These are phyloP conservation scores for Julus scanicus DNA, from an alignment of 2,888 invertebrate genomes.

Conservation along the genomic window DNA sequence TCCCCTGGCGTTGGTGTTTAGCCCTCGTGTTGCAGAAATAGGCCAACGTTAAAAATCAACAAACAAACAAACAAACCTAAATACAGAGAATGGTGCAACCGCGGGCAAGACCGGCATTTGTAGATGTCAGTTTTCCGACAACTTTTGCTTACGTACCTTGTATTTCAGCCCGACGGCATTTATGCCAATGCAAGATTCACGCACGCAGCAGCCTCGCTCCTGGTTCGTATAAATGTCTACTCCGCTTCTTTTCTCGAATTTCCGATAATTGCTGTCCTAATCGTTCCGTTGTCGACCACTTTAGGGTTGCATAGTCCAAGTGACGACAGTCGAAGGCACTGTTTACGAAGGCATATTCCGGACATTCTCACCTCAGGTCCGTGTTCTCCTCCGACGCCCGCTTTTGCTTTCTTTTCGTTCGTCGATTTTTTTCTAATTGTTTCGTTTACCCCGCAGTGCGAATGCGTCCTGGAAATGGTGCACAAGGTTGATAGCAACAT, in stretches of 20 bases:
- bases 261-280: neutral
- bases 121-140: too few species aligned
- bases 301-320: slow-evolving; percentile 65
- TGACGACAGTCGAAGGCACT: slow-evolving; percentile 78
- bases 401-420: neutral
- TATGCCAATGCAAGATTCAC: slow-evolving; percentile 91
- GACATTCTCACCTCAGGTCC: slow-evolving; percentile 79
- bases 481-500: slow-evolving; percentile 75
- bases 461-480: slow-evolving; percentile 87
- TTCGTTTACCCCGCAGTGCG: slow-evolving; percentile 72
- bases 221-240: slow-evolving; percentile 69
- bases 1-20: too few species aligned
- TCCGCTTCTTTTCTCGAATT: neutral
- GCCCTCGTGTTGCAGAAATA: too few species aligned
- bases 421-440: neutral
- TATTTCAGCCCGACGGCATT: slow-evolving; percentile 75
- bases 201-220: slow-evolving; percentile 86
- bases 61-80: too few species aligned
- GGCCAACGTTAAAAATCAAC: too few species aligned
- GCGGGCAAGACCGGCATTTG: too few species aligned
- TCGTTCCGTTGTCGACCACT: slow-evolving; percentile 54
- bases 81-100: too few species aligned
- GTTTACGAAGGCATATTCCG: slow-evolving; percentile 90
- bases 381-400: slow-evolving; percentile 44
- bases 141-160: neutral